Percentiles rank a stretch among this genome's conserved stretches.
phyloP scores from a whole-genome alignment of 1,140 invertebrate genomes.

The Conopomorpha cramerella region DNA sequence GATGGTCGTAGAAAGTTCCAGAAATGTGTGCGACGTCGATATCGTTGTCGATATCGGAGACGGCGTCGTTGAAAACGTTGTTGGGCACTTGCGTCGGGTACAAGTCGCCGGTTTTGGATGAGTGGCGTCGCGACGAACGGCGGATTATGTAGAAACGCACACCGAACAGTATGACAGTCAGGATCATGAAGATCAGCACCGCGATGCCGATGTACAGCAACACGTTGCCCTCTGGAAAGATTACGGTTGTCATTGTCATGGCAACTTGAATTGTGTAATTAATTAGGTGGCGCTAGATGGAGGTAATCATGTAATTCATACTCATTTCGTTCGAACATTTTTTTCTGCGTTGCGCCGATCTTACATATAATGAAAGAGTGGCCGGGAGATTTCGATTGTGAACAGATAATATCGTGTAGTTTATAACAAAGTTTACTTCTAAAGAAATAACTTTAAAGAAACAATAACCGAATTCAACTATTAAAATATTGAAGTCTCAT shows the following conservation, averaged over 20 bases:
- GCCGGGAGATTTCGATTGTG: no score
- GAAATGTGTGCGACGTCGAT: conserved; percentile 49
- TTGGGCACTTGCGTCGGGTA: conserved; percentile 53
- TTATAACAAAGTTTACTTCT: no score
- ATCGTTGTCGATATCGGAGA: conserved; percentile 56
- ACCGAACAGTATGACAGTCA: conserved; percentile 18
- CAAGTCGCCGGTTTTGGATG: conserved; percentile 52
- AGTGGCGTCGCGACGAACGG: conserved; percentile 16
- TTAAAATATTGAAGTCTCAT: no score
- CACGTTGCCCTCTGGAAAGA: conserved; percentile 17
- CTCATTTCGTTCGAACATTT: no score
- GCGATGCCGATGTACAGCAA: conserved; percentile 34
- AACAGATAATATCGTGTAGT: no score
- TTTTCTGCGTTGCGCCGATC: no score
- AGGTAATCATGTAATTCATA: no score
- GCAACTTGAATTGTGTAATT: no score
- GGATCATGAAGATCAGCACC: conserved; percentile 22
- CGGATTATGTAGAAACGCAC: conserved; percentile 28
- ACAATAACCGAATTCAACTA: no score
- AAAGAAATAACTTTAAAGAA: no score
- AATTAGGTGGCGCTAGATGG: no score
- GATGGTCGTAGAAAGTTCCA: conserved; percentile 54
- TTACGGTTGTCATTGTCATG: conserved; percentile 10
- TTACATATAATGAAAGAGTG: no score
- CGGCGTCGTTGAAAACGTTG: conserved; percentile 48